Base-by-base conservation (phyloP, 2,797 vertebrate species). In the Eulemur coronatus region DNA sequence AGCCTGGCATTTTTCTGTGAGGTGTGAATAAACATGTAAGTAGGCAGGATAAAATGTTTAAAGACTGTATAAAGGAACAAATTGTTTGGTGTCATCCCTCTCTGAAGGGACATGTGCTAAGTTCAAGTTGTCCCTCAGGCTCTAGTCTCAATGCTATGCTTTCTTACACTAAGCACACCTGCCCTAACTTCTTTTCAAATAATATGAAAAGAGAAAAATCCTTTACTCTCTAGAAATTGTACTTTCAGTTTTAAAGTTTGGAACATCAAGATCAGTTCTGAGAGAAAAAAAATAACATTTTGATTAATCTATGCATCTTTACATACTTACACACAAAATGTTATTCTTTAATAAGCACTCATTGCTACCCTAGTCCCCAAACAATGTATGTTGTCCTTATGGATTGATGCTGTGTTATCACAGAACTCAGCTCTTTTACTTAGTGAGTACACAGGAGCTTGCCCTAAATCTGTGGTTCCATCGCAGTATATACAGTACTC, bases 381-480 rank as follows among this genome's bases (percentile, higher is more conserved):
- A 7, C 6, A 15, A 2, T 33, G 6, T 7, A 7, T 3, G 3
- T n/a, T 46, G 24, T 35, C 41, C 41, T 43, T 69, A 22, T 59
- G 8, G 11, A n/a, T 6, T 26, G 3, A 24, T 28, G 2, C 1
- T 76, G 15, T 1, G 7, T 61, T 2, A 10, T 30, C 6, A 12
- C n/a, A 65, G 50, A 61, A 50, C 24, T 86, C 69, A 65, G 5
- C 4, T 38, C 10, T 88, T 55, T 0, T 4, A 52, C 75, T 75
- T 61, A 8, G 0, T 18, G 30, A 28, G 7, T 5, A 73, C 2
- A 43, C 2, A 30, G 7, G 14, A 2, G 84, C 28, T 26, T n/a
- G 55, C 9, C 18, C 8, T 14, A 46, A 12, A 70, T 38, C 22
- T 57, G 1, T 13, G 24, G 7, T 67, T 57, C 24, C 2, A 11